Conservation (phyloP, 1,140 invertebrate species). For the Pogonomyrmex californicus region DNA sequence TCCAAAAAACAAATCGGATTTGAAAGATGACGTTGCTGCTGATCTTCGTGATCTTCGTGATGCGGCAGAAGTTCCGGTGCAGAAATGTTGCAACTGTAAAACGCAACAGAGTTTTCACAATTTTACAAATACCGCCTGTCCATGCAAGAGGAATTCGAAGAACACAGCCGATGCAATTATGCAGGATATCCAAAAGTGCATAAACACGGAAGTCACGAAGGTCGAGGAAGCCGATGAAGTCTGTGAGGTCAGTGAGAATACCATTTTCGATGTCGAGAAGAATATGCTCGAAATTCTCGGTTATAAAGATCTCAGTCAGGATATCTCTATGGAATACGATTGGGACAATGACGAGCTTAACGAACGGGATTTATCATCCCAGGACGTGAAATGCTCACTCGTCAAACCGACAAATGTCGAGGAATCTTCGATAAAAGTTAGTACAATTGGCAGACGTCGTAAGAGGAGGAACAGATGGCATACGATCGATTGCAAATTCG, state of each 20-base stretch:
- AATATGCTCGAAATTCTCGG: not conserved
- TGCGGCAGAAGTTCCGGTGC: not conserved
- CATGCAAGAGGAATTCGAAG: slow-evolving; percentile 36
- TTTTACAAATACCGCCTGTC: slow-evolving; percentile 5
- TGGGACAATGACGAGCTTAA: not conserved
- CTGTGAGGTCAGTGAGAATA: not conserved
- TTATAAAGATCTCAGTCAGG: not conserved
- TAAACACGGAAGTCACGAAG: not conserved
- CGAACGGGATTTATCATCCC: not conserved
- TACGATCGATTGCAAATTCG: slow-evolving; percentile 30
- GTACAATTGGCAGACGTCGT: not conserved
- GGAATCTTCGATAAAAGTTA: not conserved
- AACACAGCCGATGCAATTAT: slow-evolving; percentile 5
- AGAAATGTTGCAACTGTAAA: not conserved
- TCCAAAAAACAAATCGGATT: not conserved
- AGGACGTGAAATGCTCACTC: not conserved
- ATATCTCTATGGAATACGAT: slow-evolving; percentile 27
- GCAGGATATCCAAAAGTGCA: slow-evolving; percentile 30
- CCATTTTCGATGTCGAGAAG: not conserved
- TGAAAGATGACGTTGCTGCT: not conserved
- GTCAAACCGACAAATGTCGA: not conserved
- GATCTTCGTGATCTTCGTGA: not conserved
- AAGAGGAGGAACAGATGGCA: not conserved
- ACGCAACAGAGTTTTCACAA: not conserved
- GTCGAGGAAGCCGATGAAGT: no score